Conservation (phyloP, 2,888 invertebrate genomes). For the Tiliacea aurago region DNA sequence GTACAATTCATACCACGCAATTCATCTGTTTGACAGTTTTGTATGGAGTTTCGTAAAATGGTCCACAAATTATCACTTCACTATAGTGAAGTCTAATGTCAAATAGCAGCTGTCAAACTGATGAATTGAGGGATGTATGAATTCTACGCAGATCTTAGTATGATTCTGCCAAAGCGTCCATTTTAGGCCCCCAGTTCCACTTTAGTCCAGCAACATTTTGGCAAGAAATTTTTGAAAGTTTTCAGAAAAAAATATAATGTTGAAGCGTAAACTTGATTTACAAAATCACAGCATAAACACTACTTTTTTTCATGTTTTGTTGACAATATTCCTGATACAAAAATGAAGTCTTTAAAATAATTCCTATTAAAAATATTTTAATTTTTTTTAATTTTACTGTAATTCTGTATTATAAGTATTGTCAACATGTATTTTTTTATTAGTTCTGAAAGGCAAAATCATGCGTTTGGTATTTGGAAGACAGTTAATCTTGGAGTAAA, state of each 20-base stretch:
- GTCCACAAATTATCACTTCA: too few relatives aligned
- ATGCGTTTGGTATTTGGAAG: not conserved
- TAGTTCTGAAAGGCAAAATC: slow-evolving; percentile 27
- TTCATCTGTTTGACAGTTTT: too few relatives aligned
- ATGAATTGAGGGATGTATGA: too few relatives aligned
- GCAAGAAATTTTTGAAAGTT: too few relatives aligned
- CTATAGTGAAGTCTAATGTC: too few relatives aligned
- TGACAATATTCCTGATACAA: slow-evolving; percentile 27
- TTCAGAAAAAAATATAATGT: not conserved
- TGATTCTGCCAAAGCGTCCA: too few relatives aligned
- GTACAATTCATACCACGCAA: too few relatives aligned
- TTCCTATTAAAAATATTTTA: not conserved
- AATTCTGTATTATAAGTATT: slow-evolving; percentile 21
- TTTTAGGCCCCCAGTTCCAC: too few relatives aligned
- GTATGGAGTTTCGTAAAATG: too few relatives aligned
- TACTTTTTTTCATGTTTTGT: slow-evolving; percentile 10
- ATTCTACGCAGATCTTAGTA: too few relatives aligned
- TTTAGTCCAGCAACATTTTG: not conserved
- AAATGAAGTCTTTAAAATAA: not conserved
- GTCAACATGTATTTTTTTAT: not conserved
- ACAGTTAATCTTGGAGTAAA: not conserved
- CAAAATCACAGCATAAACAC: slow-evolving; percentile 35
- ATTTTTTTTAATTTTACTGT: not conserved
- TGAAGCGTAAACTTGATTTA: not conserved
- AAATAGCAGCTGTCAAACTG: too few relatives aligned